Evolutionary conservation across 2,888 invertebrate species (phyloP).

Genomic region (Syrista parreyssii): DNA sequence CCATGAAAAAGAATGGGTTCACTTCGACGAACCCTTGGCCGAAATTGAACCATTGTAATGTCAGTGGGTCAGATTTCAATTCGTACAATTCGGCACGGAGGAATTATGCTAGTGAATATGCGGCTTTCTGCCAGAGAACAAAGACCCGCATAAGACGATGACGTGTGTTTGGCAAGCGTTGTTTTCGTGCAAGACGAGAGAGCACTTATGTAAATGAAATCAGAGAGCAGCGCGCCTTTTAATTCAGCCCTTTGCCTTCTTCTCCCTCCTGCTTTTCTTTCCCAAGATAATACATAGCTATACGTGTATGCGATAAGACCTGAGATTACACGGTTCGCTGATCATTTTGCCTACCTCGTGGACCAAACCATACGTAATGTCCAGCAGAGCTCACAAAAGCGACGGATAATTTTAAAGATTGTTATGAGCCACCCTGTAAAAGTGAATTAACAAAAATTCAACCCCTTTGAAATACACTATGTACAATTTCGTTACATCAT

Average conservation of each 20-base stretch:
- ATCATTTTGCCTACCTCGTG: neutral
- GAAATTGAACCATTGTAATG: conserved; percentile 4
- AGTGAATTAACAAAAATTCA: no score
- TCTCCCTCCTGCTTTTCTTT: neutral
- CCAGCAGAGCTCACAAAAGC: neutral
- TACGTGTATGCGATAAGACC: neutral
- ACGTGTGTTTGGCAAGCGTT: conserved; percentile 5
- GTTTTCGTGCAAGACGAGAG: conserved; percentile 16
- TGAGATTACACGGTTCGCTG: neutral
- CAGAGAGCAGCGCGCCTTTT: conserved; percentile 36
- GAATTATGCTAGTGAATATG: conserved; percentile 1
- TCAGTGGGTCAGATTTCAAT: neutral
- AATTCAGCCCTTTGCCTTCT: conserved; percentile 23
- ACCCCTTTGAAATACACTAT: neutral
- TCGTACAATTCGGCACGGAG: neutral
- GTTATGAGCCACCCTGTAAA: neutral
- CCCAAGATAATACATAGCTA: neutral
- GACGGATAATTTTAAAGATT: neutral
- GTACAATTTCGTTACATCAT: neutral
- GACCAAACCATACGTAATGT: neutral
- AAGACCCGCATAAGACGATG: conserved; percentile 11
- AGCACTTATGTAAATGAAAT: conserved; percentile 51
- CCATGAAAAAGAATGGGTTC: neutral
- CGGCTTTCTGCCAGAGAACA: conserved; percentile 11
- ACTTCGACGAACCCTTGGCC: neutral